phyloP scores from a whole-genome alignment of 2,113 vertebrate species.

The Nothoprocta pentlandii region DNA sequence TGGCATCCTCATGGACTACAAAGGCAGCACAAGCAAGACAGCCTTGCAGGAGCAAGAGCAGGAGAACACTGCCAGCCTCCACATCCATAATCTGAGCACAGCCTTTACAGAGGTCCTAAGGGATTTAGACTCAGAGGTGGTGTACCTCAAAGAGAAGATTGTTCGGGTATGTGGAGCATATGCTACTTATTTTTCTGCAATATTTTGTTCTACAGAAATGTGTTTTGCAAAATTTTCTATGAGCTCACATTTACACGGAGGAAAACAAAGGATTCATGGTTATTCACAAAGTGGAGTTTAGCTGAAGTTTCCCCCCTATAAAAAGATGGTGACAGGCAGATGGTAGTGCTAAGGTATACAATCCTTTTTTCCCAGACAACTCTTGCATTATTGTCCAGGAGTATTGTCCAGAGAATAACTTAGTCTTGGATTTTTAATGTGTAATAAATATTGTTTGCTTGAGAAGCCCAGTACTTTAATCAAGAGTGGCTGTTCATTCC shows the following conservation, averaged over 20 bases:
- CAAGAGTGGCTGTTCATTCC: neutral
- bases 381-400: neutral
- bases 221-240: rapidly evolving
- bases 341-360: neutral
- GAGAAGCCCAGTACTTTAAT: neutral
- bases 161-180: slow-evolving; percentile 76
- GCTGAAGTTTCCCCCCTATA: neutral
- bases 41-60: neutral
- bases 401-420: neutral
- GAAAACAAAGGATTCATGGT: neutral
- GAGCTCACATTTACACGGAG: neutral
- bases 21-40: slow-evolving; percentile 67
- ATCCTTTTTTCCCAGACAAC: neutral
- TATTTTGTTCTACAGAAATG: neutral
- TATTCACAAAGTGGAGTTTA: too few relatives aligned
- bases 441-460: neutral
- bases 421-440: neutral
- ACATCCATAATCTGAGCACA: slow-evolving; percentile 57
- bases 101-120: slow-evolving; percentile 63
- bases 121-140: slow-evolving; percentile 71
- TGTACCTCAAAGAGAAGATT: slow-evolving; percentile 73
- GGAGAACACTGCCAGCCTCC: neutral
- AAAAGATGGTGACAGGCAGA: neutral
- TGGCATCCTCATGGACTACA: slow-evolving; percentile 54
- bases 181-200: neutral